Evolutionary conservation across 2,888 invertebrate genomes (phyloP), one percentile per base, ranked within the genome.

Genomic region (Protophormia terraenovae): DNA sequence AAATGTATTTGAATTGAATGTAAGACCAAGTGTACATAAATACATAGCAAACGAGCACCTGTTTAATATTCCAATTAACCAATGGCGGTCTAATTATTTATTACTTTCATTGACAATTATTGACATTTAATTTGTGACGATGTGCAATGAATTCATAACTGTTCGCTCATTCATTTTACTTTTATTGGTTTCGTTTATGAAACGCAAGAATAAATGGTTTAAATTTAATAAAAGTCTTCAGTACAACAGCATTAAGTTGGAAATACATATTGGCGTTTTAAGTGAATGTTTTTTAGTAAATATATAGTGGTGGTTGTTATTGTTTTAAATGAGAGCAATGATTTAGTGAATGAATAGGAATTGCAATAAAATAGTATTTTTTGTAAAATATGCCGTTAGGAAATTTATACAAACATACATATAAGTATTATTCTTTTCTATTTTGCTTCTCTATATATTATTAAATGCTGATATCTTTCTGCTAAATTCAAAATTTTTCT

Each of bases 101-200:
- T 83, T 86, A 85, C 41, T 86, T 84, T 84, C 75, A 83, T 83
- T 87, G 86, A 72, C 84, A 86, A 84, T 86, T 87, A 83, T 83
- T 83, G 83, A 78, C 83, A 71, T 83, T 73, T 81, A 83, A 81
- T 84, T 84, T 86, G 69, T 71, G 77, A 62, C 64, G 80, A 84
- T 86, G 83, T 83, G 83, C 76, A 81, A 16, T 77, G 86, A 86
- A 86, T 86, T 77, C 55, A 71, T 71, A 76, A 82, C 82, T 32
- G 41, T n/a, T n/a, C n/a, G n/a, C 0, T 10, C 19, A 41, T n/a
- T 53, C 16, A 24, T 22, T 53, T 45, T 58, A 12, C 27, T 8
- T 32, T 38, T 12, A 14, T 22, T 45, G 41, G 47, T 16, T 53
- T 75, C 75, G 19, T 64, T 14, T 35, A 14, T 41, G 24, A 47